These are phyloP conservation scores for Sebastiscus albofasciatus DNA, from an alignment of 2,797 vertebrate species.

Conservation along the genomic window DNA sequence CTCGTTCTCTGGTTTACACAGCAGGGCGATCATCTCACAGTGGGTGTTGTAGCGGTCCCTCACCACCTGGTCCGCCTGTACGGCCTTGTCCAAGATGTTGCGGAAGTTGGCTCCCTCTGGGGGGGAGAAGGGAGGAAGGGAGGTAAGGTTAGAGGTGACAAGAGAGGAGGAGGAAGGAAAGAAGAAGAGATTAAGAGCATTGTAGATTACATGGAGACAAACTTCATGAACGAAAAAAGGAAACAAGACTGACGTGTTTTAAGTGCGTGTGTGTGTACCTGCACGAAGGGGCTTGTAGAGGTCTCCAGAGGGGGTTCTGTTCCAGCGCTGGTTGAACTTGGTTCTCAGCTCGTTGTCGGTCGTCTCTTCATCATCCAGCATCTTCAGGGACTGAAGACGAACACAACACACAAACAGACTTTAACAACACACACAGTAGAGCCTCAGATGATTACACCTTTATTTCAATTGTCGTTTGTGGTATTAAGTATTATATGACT, in stretches of 20 bases:
- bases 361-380: constrained; percentile 92
- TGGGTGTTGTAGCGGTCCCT: constrained; percentile 91
- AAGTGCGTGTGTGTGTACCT: constrained; percentile 78
- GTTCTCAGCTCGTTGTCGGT: constrained; percentile 93
- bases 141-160: not conserved
- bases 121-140: not conserved
- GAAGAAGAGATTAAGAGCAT: not conserved
- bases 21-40: constrained; percentile 91
- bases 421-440: not conserved
- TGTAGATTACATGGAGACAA: not conserved
- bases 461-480: not conserved
- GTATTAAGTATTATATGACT: not conserved
- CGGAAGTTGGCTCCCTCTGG: constrained; percentile 91
- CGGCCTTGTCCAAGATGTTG: constrained; percentile 89
- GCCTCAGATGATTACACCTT: not conserved
- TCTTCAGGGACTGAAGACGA: constrained; percentile 88
- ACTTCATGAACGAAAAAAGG: not conserved
- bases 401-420: not conserved
- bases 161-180: not conserved
- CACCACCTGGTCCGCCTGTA: constrained; percentile 94
- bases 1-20: constrained; percentile 93
- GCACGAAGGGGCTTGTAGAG: constrained; percentile 94
- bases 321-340: constrained; percentile 98
- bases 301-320: constrained; percentile 94
- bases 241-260: not conserved